phyloP scores from a whole-genome alignment of 2,888 invertebrate genomes.

The Drosophila multiciliata region DNA sequence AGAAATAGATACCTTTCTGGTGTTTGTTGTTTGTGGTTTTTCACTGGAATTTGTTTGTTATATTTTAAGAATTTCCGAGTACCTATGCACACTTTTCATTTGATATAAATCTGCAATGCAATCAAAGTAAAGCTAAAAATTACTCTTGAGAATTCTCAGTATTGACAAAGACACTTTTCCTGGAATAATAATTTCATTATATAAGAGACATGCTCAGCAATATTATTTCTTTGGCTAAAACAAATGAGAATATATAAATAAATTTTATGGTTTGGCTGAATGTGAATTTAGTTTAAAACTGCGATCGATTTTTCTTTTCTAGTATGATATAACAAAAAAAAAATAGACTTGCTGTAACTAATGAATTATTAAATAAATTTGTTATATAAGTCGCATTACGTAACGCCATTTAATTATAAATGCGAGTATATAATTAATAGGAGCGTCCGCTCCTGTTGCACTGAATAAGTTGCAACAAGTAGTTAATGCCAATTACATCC shows the following conservation, averaged over 20 bases:
- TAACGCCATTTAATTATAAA: conserved; percentile 18
- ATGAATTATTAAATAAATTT: conserved; percentile 22
- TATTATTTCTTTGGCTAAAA: background rate
- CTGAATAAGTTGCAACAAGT: conserved; percentile 47
- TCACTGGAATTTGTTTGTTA: background rate
- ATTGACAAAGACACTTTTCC: background rate
- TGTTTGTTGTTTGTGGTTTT: background rate
- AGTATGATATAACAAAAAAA: background rate
- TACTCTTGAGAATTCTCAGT: background rate
- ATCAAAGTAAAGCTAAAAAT: conserved; percentile 4
- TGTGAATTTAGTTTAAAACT: background rate
- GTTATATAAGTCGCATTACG: conserved; percentile 20
- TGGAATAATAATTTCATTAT: background rate
- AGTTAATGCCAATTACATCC: conserved; percentile 60
- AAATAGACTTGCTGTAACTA: background rate
- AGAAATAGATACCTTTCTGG: background rate
- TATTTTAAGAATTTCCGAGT: background rate
- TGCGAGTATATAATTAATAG: conserved; percentile 5
- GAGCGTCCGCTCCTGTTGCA: conserved; percentile 18
- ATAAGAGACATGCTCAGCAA: background rate
- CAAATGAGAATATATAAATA: background rate
- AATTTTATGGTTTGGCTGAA: too few relatives aligned
- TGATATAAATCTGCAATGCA: conserved; percentile 21
- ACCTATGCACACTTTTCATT: conserved; percentile 5
- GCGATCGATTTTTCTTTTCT: background rate